Percentiles rank a stretch among this genome's conserved stretches.
These are phyloP conservation scores for Pollenia griseotomentosa DNA, from an alignment of 2,888 invertebrate genomes.

Conservation along the genomic window DNA sequence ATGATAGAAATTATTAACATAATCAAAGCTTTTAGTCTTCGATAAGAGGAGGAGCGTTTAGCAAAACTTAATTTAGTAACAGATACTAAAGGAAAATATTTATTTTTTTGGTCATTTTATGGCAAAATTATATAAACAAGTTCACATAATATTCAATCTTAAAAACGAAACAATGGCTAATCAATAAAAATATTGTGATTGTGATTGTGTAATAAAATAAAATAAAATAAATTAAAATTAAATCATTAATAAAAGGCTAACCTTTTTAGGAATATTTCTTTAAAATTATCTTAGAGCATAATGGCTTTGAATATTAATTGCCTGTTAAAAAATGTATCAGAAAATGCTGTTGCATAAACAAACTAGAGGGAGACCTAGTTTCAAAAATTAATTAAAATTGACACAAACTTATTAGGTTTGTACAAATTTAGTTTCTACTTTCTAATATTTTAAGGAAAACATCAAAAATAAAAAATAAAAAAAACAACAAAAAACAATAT, in stretches of 20 bases:
- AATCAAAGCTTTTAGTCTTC: constrained; percentile 32
- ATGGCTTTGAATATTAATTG: background rate
- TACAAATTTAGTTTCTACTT: too few relatives aligned
- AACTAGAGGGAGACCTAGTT: too few relatives aligned
- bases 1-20: constrained; percentile 49
- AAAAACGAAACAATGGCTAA: constrained; percentile 10
- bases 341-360: background rate
- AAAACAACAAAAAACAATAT: too few relatives aligned
- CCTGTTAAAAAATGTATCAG: background rate
- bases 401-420: too few relatives aligned
- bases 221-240: background rate
- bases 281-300: background rate
- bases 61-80: background rate
- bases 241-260: background rate
- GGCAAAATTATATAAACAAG: background rate
- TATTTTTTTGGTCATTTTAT: background rate
- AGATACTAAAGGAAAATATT: background rate
- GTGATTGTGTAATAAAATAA: background rate
- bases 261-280: background rate
- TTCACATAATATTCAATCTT: constrained; percentile 12
- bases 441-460: too few relatives aligned
- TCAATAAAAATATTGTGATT: background rate
- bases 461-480: too few relatives aligned
- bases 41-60: constrained; percentile 15
- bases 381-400: too few relatives aligned